Conservation (phyloP, 2,888 invertebrate species). For the Agrotis ipsilon region DNA sequence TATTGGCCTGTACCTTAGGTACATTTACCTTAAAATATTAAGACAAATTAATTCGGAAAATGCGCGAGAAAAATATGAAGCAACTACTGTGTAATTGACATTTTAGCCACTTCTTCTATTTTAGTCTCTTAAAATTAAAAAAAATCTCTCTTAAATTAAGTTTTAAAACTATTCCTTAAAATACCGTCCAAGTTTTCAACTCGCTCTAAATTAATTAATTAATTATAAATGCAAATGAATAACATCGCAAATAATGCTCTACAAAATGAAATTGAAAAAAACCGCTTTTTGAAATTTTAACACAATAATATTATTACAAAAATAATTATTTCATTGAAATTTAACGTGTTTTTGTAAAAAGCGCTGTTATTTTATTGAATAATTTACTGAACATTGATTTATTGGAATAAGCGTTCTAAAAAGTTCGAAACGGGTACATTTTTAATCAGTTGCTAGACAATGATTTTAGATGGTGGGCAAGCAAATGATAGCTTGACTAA, state of each 20-base stretch:
- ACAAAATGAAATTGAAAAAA: not conserved
- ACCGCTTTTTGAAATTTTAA: no score
- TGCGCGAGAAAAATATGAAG: constrained; percentile 24
- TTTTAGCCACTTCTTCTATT: not conserved
- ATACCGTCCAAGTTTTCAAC: constrained; percentile 29
- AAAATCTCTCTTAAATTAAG: constrained; percentile 16
- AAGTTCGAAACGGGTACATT: not conserved
- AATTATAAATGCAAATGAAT: constrained; percentile 2
- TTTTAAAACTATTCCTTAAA: not conserved
- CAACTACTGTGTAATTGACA: constrained; percentile 54
- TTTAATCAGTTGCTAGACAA: not conserved
- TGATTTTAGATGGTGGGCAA: no score
- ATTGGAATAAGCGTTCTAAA: no score
- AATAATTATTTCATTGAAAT: no score
- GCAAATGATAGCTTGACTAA: constrained; percentile 19
- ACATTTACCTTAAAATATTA: not conserved
- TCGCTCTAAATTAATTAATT: not conserved
- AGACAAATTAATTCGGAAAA: constrained; percentile 3
- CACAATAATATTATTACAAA: no score
- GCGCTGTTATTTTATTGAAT: no score
- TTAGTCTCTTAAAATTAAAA: not conserved
- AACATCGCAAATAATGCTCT: not conserved
- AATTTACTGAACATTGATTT: no score
- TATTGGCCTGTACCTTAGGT: no score
- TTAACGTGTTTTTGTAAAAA: no score